Percentiles rank a stretch among this genome's conserved stretches.
Evolutionary conservation across 1,140 invertebrate species (phyloP).

Genomic region (Cydia amplana): DNA sequence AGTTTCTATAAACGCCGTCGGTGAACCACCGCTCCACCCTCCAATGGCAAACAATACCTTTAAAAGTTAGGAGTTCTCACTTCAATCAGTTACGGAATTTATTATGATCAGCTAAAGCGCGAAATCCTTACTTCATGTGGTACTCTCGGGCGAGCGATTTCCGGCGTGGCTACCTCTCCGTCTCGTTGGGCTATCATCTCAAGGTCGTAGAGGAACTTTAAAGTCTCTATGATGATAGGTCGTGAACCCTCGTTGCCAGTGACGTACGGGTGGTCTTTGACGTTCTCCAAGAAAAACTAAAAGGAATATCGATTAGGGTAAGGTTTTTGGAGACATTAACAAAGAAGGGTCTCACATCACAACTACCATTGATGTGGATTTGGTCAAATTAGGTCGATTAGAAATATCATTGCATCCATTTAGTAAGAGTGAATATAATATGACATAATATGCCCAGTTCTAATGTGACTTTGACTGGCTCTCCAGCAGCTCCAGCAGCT

Average conservation of each 20-base stretch:
- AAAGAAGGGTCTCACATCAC: not conserved
- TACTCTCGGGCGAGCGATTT: slow-evolving; percentile 83
- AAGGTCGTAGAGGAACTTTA: slow-evolving; percentile 82
- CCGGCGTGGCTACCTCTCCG: slow-evolving; percentile 81
- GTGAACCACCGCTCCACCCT: slow-evolving; percentile 90
- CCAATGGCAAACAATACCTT: slow-evolving; percentile 85
- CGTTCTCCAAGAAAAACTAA: slow-evolving; percentile 81
- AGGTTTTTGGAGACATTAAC: not conserved
- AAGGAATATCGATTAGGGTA: slow-evolving; percentile 29
- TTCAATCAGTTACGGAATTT: slow-evolving; percentile 8
- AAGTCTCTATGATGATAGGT: slow-evolving; percentile 82
- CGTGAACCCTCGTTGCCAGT: slow-evolving; percentile 83
- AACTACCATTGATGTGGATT: not conserved
- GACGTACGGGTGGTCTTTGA: slow-evolving; percentile 83
- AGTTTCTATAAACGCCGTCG: slow-evolving; percentile 88
- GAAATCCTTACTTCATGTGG: slow-evolving; percentile 80
- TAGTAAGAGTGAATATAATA: too few species aligned
- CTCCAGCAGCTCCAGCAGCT: too few species aligned
- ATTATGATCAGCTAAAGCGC: not conserved
- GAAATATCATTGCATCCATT: too few species aligned
- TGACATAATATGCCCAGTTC: too few species aligned
- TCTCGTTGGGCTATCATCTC: slow-evolving; percentile 81
- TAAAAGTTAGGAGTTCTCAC: slow-evolving; percentile 16
- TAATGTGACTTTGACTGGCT: too few species aligned
- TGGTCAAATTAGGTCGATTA: not conserved